These are phyloP conservation scores for Onychorhynchus coronatus DNA, from an alignment of 2,113 vertebrate genomes.

Conservation along the genomic window DNA sequence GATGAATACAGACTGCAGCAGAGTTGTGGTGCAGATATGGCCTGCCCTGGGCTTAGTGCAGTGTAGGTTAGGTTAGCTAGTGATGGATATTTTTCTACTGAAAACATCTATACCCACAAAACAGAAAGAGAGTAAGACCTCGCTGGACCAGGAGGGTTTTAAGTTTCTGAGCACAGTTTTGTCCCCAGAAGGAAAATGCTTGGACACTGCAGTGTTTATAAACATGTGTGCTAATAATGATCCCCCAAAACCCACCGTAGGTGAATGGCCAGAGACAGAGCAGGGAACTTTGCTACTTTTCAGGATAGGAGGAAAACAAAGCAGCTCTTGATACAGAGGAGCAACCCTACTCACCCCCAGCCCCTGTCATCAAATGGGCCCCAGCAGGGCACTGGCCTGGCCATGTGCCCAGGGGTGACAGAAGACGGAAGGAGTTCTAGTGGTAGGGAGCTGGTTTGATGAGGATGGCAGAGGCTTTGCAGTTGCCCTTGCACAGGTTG, in stretches of 20 bases:
- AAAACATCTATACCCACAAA: not conserved
- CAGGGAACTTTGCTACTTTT: not conserved
- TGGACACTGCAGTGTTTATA: not conserved
- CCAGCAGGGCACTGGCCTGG: not conserved
- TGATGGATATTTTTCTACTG: not conserved
- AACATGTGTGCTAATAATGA: not conserved
- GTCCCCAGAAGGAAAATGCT: not conserved
- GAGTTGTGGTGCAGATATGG: too few relatives aligned
- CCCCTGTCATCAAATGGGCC: accelerated
- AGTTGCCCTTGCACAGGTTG: slow-evolving; percentile 5
- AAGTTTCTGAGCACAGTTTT: not conserved
- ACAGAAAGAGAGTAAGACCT: not conserved
- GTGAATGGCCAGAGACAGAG: not conserved
- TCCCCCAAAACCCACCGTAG: not conserved
- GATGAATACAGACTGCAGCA: not conserved
- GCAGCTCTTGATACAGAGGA: not conserved
- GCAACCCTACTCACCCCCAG: not conserved
- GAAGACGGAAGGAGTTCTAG: not conserved
- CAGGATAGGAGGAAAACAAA: not conserved
- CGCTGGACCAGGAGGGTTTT: not conserved
- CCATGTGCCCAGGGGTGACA: not conserved
- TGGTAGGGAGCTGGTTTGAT: not conserved
- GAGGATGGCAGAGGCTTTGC: slow-evolving; percentile 49
- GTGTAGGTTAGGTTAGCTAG: not conserved
- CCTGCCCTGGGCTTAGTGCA: not conserved